Evolutionary conservation across 2,113 vertebrate genomes (phyloP), one percentile per base, ranked within the genome.

Genomic region (Ivindomyrus marchei): DNA sequence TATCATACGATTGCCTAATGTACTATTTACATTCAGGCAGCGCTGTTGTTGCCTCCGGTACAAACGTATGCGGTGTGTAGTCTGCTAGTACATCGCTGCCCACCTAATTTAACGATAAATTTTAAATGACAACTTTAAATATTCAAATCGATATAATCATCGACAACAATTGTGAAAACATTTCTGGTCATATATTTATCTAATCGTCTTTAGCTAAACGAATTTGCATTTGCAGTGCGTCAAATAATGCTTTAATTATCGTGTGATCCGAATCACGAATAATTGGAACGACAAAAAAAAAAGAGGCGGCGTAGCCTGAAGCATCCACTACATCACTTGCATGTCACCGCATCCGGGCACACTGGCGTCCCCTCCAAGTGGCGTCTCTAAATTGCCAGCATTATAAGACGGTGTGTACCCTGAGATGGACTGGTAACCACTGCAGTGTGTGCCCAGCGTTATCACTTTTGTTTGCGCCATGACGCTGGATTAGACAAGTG

Each of bases 1-100:
- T 80, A 8, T 42, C 10, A 31, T 70, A 31, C 27, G 27, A 42
- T 8, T 3, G 36, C 21, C 42, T 21, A 42, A 87, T 56, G 31
- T 87, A 36, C 4, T 17, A 87, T 56, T 87, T 87, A 53, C 50
- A 87, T 36, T 87, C 85, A 87, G 85, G 85, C 85, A 24, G 87
- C 1, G 39, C 36, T 62, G 8, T 27, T 45, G 8, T 15, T 45
- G 39, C 53, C 39, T 62, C 56, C 24, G 24, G 3, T 17, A 42
- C 7, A 52, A 88, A 42, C 45, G 50, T 42, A 56, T 58, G 15
- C 21, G 56, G 31, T 27, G 62, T 24, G 39, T n/a, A 47, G n/a
- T 27, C 3, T 47, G 36, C 36, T 36, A 1, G 15, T 80, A 17
- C 31, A 42, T 31, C 13, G 4, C 36, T 77, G 70, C 5, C 36